Base-by-base conservation (phyloP, 2,888 invertebrate genomes). In the Yponomeuta plumbellus region DNA sequence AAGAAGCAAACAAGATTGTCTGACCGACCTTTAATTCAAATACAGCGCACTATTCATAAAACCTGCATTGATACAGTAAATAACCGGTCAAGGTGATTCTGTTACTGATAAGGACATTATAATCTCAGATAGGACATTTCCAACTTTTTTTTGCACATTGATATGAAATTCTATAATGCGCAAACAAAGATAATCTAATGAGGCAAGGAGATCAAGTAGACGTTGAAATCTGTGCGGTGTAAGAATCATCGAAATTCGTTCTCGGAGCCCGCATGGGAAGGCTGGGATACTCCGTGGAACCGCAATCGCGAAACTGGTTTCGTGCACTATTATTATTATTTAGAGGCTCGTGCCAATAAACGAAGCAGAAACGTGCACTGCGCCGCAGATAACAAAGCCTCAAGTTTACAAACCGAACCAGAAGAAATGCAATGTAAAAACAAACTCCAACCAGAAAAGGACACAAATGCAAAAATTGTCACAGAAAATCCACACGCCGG, bases 251-350 rank as follows among this genome's bases (percentile, higher is more conserved):
- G 21, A 21, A 44, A 17, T 58, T 40, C 26, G 39, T 20, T 17
- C 66, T 40, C 85, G 82, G 80, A 80, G 81, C 85, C 86, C 88
- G 88, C 85, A 87, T 86, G 77, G 75, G 75, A 59, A 80, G 78
- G n/a, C 87, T 82, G 88, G 86, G 88, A 86, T 85, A 88, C 86
- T 85, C 80, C 86, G 85, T 78, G 80, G 85, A 77, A 83, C 86
- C 86, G 84, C 77, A 85, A 87, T 85, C 83, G 81, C 86, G 85
- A 89, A 91, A 91, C 90, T 80, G 89, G 90, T 90, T 91, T 72
- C 78, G 86, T 88, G 85, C 87, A 88, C 87, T 89, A 90, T 89
- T 89, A 91, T 90, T 91, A 90, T 88, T 89, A 67, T 67, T 68
- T 34, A 86, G 84, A 83, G 86, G 83, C 88, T 90, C 90, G 88